These are phyloP conservation scores for Oceanodroma tethys DNA, from an alignment of 2,113 vertebrate genomes.

Conservation along the genomic window DNA sequence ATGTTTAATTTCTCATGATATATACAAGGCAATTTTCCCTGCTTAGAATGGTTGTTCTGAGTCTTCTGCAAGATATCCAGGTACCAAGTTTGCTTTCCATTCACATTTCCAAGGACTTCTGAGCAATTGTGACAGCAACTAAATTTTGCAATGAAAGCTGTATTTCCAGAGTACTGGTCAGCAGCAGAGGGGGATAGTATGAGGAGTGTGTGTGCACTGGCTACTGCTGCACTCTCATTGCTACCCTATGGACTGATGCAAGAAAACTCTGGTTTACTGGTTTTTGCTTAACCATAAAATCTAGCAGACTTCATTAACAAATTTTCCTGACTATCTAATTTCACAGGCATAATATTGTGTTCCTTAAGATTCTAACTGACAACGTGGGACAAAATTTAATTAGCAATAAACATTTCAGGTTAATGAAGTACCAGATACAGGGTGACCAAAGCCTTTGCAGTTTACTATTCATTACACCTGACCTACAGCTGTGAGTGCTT, in stretches of 20 bases:
- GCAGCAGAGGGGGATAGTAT: neutral
- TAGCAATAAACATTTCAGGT: neutral
- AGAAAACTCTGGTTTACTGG: neutral
- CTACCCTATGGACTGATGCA: neutral
- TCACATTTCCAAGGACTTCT: neutral
- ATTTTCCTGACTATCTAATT: neutral
- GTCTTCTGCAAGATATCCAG: neutral
- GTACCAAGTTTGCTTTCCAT: neutral
- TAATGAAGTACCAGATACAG: neutral
- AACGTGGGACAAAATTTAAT: neutral
- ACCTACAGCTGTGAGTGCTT: neutral
- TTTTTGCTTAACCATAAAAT: neutral
- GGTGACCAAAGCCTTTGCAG: neutral
- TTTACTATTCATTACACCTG: neutral
- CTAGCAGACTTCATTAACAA: neutral
- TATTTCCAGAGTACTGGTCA: neutral
- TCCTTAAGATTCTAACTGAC: neutral
- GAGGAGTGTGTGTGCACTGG: neutral
- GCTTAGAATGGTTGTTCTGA: neutral
- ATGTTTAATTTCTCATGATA: neutral
- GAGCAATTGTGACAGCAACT: neutral
- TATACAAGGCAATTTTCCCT: neutral
- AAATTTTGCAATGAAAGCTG: neutral
- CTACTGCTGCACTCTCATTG: neutral
- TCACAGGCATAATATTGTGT: neutral